Percentiles rank a stretch among this genome's conserved stretches.
phyloP scores from a whole-genome alignment of 2,797 vertebrate species.

The Gastrophryne carolinensis region DNA sequence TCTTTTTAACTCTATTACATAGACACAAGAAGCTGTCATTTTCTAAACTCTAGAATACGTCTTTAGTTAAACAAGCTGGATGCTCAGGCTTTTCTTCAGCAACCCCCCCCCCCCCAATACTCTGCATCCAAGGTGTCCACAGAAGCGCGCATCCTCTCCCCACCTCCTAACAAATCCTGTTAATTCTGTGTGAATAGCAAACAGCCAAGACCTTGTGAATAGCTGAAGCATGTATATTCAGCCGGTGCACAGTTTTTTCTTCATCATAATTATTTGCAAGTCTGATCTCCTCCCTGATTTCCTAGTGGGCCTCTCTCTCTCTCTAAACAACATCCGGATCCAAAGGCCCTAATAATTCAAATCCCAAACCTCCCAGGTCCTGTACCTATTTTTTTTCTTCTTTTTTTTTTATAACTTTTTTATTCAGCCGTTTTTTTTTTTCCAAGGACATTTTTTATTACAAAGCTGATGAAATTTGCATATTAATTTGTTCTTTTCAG shows the following conservation, averaged over 20 bases:
- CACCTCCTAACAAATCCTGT: constrained; percentile 78
- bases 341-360: constrained; percentile 85
- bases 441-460: constrained; percentile 99
- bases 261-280: constrained; percentile 98
- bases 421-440: constrained; percentile 84
- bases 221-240: constrained; percentile 92
- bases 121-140: constrained; percentile 8
- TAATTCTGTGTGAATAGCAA: constrained; percentile 97
- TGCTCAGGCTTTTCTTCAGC: neutral
- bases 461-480: constrained; percentile 99
- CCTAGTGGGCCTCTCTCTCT: constrained; percentile 80
- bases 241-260: constrained; percentile 89
- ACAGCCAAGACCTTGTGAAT: constrained; percentile 84
- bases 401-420: constrained; percentile 21
- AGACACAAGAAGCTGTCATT: neutral
- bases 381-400: constrained; percentile 60
- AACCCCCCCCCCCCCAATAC: neutral
- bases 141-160: neutral
- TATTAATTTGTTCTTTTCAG: constrained; percentile 99
- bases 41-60: neutral
- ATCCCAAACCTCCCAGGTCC: constrained; percentile 85
- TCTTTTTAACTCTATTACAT: too few relatives aligned
- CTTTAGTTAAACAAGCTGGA: neutral
- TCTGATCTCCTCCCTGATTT: constrained; percentile 91
- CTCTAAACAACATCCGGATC: constrained; percentile 89